These are phyloP conservation scores for Ia io DNA, from an alignment of 2,113 vertebrate species.

Conservation along the genomic window DNA sequence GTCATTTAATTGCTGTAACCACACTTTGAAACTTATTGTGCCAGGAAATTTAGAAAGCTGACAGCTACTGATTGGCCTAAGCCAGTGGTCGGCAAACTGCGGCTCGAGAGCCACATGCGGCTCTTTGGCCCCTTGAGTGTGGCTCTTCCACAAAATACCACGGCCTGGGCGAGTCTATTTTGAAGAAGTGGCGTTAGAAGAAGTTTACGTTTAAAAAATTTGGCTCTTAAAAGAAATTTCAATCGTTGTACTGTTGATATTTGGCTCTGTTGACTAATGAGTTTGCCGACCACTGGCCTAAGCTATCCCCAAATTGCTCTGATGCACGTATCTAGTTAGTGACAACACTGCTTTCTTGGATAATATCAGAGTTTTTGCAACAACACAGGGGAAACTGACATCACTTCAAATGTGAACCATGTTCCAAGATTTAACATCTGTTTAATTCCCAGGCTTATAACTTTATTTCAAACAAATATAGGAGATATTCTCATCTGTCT, in stretches of 20 bases:
- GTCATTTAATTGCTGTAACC: not conserved
- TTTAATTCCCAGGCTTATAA: not conserved
- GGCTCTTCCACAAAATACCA: too few relatives aligned
- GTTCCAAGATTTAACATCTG: constrained; percentile 17
- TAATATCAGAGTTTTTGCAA: not conserved
- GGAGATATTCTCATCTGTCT: not conserved
- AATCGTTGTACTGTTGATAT: too few relatives aligned
- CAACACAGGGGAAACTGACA: not conserved
- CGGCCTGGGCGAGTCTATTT: too few relatives aligned
- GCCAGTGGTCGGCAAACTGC: too few relatives aligned
- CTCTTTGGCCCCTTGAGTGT: too few relatives aligned
- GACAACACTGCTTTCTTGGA: not conserved
- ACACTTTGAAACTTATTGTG: not conserved
- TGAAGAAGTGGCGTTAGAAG: too few relatives aligned
- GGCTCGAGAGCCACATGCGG: too few relatives aligned
- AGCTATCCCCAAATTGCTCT: not conserved
- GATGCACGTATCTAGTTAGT: not conserved
- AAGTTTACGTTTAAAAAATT: too few relatives aligned
- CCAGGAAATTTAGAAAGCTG: not conserved
- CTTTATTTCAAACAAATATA: constrained; percentile 27
- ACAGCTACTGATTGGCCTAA: not conserved
- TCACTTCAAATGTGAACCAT: constrained; percentile 14
- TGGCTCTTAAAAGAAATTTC: too few relatives aligned
- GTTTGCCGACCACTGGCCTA: not conserved
- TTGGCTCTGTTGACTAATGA: too few relatives aligned